Conservation (phyloP, 1,140 invertebrate species). For the Tetragnatha versicolor region DNA sequence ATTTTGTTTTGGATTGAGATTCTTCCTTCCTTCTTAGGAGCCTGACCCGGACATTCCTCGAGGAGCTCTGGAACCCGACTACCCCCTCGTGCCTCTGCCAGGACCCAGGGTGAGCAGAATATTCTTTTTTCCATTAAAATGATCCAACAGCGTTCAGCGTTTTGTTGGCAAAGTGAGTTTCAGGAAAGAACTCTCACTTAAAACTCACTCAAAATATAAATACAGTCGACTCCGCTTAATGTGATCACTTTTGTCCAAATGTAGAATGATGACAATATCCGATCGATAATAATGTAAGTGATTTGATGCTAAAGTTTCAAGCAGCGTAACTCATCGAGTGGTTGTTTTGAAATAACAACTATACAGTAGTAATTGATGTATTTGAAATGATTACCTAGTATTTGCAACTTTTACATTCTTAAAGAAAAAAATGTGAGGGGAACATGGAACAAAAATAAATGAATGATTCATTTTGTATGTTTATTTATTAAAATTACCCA, state of each 20-base stretch:
- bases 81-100: constrained; percentile 30
- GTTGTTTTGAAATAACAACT: too few species aligned
- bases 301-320: too few species aligned
- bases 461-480: too few species aligned
- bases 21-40: not conserved
- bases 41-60: constrained; percentile 13
- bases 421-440: too few species aligned
- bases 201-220: not conserved
- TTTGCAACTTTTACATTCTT: too few species aligned
- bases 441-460: too few species aligned
- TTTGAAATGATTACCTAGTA: too few species aligned
- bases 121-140: too few species aligned
- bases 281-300: not conserved
- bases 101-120: constrained; percentile 41
- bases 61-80: constrained; percentile 21
- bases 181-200: not conserved
- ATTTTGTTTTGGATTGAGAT: not conserved
- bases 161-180: not conserved
- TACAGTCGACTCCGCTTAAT: not conserved
- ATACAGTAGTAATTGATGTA: too few species aligned
- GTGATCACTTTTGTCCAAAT: not conserved
- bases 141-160: not conserved
- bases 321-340: too few species aligned
- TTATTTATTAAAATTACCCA: too few species aligned
- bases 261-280: not conserved